A percentile compares a stretch with the other conserved stretches of the same genome.
Conservation (phyloP, 2,797 vertebrate genomes). For the Sparus aurata region DNA sequence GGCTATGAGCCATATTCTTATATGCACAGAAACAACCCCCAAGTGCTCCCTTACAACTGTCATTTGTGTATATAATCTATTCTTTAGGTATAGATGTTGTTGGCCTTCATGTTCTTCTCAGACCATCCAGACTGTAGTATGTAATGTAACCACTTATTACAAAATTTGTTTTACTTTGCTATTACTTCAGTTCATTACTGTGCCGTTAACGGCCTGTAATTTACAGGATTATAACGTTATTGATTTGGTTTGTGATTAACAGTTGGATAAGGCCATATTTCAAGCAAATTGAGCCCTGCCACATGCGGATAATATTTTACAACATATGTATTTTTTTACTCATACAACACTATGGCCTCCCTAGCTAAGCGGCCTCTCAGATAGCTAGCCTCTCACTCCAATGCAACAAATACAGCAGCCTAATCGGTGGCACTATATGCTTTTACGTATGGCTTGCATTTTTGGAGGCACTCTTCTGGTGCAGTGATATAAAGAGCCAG, state of each 20-base stretch:
- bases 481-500: no score
- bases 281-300: conserved; percentile 5
- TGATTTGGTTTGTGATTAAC: conserved; percentile 32
- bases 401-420: no score
- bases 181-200: conserved; percentile 4
- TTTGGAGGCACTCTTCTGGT: no score
- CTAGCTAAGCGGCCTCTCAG: conserved; percentile 40
- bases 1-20: background rate
- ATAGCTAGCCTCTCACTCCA: conserved; percentile 4
- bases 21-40: background rate
- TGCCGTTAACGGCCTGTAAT: conserved; percentile 1
- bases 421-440: no score
- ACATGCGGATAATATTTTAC: conserved; percentile 21
- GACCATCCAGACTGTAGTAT: conserved; percentile 18
- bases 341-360: conserved; percentile 36
- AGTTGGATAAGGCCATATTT: conserved; percentile 50
- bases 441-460: no score
- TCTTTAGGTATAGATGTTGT: background rate
- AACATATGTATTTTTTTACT: conserved; percentile 16
- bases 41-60: background rate
- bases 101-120: background rate
- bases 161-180: conserved; percentile 8
- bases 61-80: background rate
- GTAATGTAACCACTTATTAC: background rate
- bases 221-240: background rate